Conservation (phyloP, 2,888 invertebrate species). For the Chrysomela aeneicollis region DNA sequence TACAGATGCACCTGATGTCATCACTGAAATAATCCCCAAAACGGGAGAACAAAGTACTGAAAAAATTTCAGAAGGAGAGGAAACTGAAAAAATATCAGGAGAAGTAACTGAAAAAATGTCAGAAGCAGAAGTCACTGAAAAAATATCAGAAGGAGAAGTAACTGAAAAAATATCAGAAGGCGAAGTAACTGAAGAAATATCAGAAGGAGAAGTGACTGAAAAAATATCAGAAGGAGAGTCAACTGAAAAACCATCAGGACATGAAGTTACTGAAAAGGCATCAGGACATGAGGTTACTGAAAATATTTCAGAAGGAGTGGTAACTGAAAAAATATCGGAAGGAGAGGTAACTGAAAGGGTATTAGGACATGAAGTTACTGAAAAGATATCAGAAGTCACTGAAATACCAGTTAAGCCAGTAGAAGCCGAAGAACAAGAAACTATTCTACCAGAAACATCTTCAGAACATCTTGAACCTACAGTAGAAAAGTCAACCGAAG, state of each 20-base stretch:
- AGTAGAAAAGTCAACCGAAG: not conserved
- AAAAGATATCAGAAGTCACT: not conserved
- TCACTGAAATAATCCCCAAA: not conserved
- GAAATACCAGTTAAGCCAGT: not conserved
- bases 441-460: not conserved
- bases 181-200: too few species aligned
- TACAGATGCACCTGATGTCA: not conserved
- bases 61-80: not conserved
- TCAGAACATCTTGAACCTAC: not conserved
- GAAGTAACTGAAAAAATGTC: not conserved
- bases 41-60: not conserved
- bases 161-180: too few species aligned
- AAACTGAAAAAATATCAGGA: too few species aligned
- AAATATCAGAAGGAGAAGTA: too few species aligned
- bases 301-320: too few species aligned
- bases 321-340: not conserved
- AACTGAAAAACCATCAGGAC: too few species aligned
- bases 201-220: too few species aligned
- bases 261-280: too few species aligned
- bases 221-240: too few species aligned
- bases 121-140: not conserved
- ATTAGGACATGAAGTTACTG: slow-evolving; percentile 6
- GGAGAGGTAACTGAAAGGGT: too few species aligned
- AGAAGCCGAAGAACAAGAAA: not conserved
- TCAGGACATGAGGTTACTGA: too few species aligned